Evolutionary conservation across 2,797 vertebrate genomes (phyloP), one percentile per base, ranked within the genome.

Genomic region (Anolis apletophallus): DNA sequence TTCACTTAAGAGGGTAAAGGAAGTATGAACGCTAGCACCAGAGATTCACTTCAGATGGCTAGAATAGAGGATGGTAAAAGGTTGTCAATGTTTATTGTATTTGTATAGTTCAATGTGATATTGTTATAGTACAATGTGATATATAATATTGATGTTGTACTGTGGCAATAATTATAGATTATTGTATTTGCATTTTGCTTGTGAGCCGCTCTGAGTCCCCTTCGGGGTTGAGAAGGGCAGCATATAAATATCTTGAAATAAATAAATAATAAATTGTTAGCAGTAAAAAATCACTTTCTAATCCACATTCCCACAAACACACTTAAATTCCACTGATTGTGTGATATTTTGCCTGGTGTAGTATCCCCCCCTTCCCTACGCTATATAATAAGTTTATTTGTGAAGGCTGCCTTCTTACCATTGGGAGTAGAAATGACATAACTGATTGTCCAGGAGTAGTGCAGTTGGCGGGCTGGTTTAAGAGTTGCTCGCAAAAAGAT

Each of bases 361-460:
- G 72, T 36, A 76, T 57, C 34, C 11, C 26, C 21, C 29, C 19
- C 46, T n/a, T 14, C 29, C 11, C 23, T 14, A 40, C 32, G 17
- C 26, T 2, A 29, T 68, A 67, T 1, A 52, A 7, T 54, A n/a
- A 23, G 23, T 29, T 82, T 78, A 0, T 9, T 29, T 72, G 26
- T 34, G 11, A 75, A 9, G 6, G n/a, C 74, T 83, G 79, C 75
- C 8, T 34, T 21, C 89, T 95, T 78, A 99, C 98, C 98, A 93
- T 87, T 95, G 12, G 83, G 40, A 77, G 93, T 95, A 57, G 97
- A 88, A 89, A 96, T 94, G 84, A 96, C 91, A 89, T 97, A 98
- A 91, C 89, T 96, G 96, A 99, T 95, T 85, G 90, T 96, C 98
- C 98, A 99, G 76, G 85, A 90, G 91, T 99, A 98, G 73, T 59